These are phyloP conservation scores for Lasius platythorax DNA, from an alignment of 2,888 invertebrate species.

Conservation along the genomic window DNA sequence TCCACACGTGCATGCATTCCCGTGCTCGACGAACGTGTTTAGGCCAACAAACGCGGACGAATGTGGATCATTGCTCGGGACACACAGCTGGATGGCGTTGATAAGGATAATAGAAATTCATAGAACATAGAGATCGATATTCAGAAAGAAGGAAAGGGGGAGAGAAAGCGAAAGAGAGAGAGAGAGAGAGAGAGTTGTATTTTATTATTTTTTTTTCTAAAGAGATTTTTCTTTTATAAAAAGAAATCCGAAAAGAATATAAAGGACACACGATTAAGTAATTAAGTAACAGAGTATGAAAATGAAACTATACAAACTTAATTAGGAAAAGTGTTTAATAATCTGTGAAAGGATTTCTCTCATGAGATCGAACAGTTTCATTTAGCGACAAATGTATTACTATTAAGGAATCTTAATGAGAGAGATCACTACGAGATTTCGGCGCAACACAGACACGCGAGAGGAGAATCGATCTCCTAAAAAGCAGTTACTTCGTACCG, in stretches of 20 bases:
- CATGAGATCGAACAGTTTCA: neutral
- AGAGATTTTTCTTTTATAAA: neutral
- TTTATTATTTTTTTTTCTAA: neutral
- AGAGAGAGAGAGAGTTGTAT: neutral
- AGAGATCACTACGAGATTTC: neutral
- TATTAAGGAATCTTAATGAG: neutral
- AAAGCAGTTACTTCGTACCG: conserved; percentile 22
- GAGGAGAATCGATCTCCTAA: conserved; percentile 37
- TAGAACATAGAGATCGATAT: neutral
- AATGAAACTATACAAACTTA: neutral
- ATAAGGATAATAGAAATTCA: neutral
- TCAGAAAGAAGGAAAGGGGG: no score
- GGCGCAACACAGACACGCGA: conserved; percentile 25
- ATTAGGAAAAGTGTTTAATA: neutral
- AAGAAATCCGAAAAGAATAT: neutral
- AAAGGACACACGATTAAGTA: neutral
- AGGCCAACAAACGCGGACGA: conserved; percentile 4
- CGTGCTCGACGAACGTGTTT: conserved; percentile 7
- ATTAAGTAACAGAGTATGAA: neutral
- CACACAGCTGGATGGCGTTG: neutral
- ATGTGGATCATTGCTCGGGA: neutral
- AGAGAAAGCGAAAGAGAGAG: no score
- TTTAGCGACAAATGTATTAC: neutral
- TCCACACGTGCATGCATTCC: neutral
- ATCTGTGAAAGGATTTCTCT: neutral